These are phyloP conservation scores for Rhea americana DNA, from an alignment of 2,113 vertebrate species.

Conservation along the genomic window DNA sequence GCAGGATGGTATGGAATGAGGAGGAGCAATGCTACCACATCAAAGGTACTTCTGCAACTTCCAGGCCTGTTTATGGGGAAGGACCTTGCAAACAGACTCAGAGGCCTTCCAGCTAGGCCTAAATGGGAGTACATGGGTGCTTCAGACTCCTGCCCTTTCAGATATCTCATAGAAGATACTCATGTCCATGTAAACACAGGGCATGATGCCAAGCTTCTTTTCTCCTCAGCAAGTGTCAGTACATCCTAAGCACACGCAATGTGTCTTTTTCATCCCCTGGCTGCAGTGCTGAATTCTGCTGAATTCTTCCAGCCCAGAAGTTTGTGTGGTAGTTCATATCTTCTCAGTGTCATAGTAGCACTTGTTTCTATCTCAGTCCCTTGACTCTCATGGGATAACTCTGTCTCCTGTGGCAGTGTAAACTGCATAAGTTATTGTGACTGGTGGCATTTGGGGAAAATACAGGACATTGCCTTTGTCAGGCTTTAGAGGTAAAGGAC, in stretches of 20 bases:
- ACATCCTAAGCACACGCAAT: background rate
- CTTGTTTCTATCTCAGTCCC: background rate
- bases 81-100: rapidly evolving
- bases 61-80: background rate
- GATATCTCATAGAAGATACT: background rate
- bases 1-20: conserved; percentile 84
- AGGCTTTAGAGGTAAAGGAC: background rate
- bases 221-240: background rate
- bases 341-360: rapidly evolving
- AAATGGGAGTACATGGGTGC: rapidly evolving
- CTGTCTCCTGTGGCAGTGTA: background rate
- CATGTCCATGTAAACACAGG: rapidly evolving
- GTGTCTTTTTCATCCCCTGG: background rate
- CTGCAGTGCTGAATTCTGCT: background rate
- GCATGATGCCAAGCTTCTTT: background rate
- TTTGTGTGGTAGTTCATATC: background rate
- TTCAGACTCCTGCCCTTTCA: background rate
- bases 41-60: conserved; percentile 69
- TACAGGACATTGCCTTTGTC: no score
- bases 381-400: background rate
- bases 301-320: background rate
- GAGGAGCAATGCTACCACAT: conserved; percentile 86
- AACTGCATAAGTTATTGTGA: background rate
- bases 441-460: background rate
- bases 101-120: background rate